Conservation (phyloP, 1,140 invertebrate genomes). For the Halyomorpha halys region DNA sequence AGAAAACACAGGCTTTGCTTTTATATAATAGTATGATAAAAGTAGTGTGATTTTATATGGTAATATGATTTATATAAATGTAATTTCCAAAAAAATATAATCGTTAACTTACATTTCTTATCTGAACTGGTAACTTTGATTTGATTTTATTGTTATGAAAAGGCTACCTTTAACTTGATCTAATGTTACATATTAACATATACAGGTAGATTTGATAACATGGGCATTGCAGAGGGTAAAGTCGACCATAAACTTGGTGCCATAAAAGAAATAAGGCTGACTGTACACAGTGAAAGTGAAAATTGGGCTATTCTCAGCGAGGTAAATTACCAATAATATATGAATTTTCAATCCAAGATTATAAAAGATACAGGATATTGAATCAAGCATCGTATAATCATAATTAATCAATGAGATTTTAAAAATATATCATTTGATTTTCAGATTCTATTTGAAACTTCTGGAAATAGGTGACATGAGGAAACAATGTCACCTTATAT, state of each 20-base stretch:
- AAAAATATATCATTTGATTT: not conserved
- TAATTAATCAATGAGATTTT: too few species aligned
- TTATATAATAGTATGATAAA: too few species aligned
- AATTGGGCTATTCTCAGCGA: conserved; percentile 88
- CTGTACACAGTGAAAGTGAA: conserved; percentile 67
- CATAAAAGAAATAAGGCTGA: conserved; percentile 58
- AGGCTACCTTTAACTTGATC: not conserved
- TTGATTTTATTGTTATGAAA: not conserved
- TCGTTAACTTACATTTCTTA: too few species aligned
- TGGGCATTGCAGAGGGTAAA: conserved; percentile 65
- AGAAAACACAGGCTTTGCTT: too few species aligned
- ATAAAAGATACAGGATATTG: too few species aligned
- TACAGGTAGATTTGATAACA: conserved; percentile 58
- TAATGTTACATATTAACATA: conserved; percentile 26
- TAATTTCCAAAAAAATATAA: too few species aligned
- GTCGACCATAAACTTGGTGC: conserved; percentile 55
- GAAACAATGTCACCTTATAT: not conserved
- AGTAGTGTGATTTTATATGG: too few species aligned
- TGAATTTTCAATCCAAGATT: too few species aligned
- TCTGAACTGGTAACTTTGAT: not conserved
- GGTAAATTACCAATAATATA: conserved; percentile 41
- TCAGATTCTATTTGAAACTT: conserved; percentile 17
- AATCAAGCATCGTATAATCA: too few species aligned
- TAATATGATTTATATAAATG: too few species aligned
- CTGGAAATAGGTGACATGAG: conserved; percentile 11